A percentile compares a stretch with the other conserved stretches of the same genome.
These are phyloP conservation scores for Lepus europaeus DNA, from an alignment of 2,113 vertebrate genomes.

Conservation along the genomic window DNA sequence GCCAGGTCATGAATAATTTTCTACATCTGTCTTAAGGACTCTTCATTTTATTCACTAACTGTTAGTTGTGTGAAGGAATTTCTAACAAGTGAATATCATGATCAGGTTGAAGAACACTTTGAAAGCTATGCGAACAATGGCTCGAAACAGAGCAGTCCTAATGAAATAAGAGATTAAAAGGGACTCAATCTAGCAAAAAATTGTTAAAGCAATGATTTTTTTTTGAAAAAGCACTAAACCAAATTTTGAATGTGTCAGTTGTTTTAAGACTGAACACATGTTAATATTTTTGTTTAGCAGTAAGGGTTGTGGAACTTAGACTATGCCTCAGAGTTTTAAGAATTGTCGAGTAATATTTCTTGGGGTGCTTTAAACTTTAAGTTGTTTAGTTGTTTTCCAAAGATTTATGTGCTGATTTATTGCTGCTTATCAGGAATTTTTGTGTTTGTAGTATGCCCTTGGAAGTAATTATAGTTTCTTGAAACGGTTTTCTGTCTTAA, in stretches of 20 bases:
- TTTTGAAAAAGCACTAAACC: background rate
- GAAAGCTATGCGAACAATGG: background rate
- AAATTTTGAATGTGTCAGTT: constrained; percentile 20
- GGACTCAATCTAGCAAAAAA: background rate
- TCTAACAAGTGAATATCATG: background rate
- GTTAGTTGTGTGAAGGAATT: background rate
- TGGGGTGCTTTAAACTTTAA: constrained; percentile 39
- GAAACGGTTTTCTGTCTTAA: constrained; percentile 50
- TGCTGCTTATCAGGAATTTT: background rate
- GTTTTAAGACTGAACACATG: constrained; percentile 34
- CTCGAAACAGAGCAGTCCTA: background rate
- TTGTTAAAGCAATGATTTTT: background rate
- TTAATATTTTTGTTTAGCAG: constrained; percentile 9
- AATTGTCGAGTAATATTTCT: constrained; percentile 9
- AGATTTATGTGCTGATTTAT: background rate
- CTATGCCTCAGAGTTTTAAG: constrained; percentile 9
- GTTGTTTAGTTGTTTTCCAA: background rate
- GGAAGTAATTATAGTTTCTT: constrained; percentile 17
- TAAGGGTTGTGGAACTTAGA: constrained; percentile 11
- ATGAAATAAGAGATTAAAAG: background rate
- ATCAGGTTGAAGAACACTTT: background rate
- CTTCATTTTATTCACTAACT: constrained; percentile 22
- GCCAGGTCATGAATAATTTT: background rate
- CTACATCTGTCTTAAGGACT: background rate
- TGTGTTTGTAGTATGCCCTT: background rate